Evolutionary conservation across 2,888 invertebrate genomes (phyloP), one percentile per base, ranked within the genome.

Genomic region (Lampropteryx suffumata): DNA sequence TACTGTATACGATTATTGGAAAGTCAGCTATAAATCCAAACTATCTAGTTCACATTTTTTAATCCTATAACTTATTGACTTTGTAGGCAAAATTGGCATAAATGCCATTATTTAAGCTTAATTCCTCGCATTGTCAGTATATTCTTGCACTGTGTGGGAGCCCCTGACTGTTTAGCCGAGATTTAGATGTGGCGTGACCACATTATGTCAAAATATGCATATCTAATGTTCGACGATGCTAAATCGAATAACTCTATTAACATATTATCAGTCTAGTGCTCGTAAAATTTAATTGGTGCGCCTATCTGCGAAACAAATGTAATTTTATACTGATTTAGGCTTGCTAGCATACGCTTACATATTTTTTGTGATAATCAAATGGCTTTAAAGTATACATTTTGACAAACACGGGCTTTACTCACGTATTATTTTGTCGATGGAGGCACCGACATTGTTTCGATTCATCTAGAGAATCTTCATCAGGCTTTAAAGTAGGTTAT

Each of bases 181-280:
- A 80, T 79, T 78, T 75, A 76, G 71, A 71, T 69, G 68, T 71
- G 62, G 65, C 67, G 61, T 64, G 66, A 68, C 71, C 68, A 58
- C 45, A 59, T 63, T 69, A 76, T 69, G 76, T 77, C 77, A 73
- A 75, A 76, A 76, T 73, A 79, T 61, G 37, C 56, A 50, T 57
- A 47, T 21, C 17, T 28, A 55, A 51, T 44, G 55, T 63, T 65
- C 61, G 59, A 57, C 28, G 48, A 56, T 61, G 61, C 57, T 59
- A 56, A 65, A 64, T 61, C 61, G 56, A 66, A 71, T 56, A 59
- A 47, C 50, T 58, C 43, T 59, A 70, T 65, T 65, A 65, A 62
- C 59, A 65, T 67, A 64, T 26, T 33, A 42, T 61, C 52, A 56
- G 45, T 59, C 50, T 55, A 47, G 53, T 45, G 41, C 34, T 52